A percentile compares a stretch with the other conserved stretches of the same genome.
Evolutionary conservation across 2,113 vertebrate genomes (phyloP).

Genomic region (Vulpes ferrilata): DNA sequence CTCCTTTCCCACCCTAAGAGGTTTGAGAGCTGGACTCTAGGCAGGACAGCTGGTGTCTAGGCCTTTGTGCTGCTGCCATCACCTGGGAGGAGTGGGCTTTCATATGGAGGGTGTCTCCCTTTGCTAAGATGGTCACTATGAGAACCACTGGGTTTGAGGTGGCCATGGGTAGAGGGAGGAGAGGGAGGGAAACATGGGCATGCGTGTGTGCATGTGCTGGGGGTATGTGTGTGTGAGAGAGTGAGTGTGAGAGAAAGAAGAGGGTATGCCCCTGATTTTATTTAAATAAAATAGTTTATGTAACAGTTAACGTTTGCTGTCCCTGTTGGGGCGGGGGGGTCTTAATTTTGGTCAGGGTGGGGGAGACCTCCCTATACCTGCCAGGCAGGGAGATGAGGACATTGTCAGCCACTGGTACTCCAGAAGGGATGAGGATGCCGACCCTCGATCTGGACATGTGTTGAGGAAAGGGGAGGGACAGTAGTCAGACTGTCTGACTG

Average conservation of each 20-base stretch:
- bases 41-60: not conserved
- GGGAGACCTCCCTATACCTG: not conserved
- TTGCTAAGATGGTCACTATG: slow-evolving; percentile 58
- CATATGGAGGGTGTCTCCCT: not conserved
- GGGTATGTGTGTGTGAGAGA: not conserved
- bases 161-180: not conserved
- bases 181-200: not conserved
- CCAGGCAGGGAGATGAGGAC: not conserved
- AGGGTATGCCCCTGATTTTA: slow-evolving; percentile 62
- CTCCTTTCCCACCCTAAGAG: not conserved
- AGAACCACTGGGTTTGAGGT: slow-evolving; percentile 77
- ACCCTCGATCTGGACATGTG: not conserved
- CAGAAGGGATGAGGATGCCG: not conserved
- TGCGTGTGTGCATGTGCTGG: not conserved
- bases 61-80: not conserved
- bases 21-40: not conserved
- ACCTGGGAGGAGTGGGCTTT: not conserved
- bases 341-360: not conserved
- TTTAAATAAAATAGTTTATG: slow-evolving; percentile 85
- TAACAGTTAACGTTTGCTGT: slow-evolving; percentile 57
- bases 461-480: not conserved
- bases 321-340: not conserved
- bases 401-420: not conserved
- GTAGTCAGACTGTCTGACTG: not conserved
- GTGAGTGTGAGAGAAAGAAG: not conserved